phyloP scores from a whole-genome alignment of 2,113 vertebrate species.

The Neopipo cinnamomea region DNA sequence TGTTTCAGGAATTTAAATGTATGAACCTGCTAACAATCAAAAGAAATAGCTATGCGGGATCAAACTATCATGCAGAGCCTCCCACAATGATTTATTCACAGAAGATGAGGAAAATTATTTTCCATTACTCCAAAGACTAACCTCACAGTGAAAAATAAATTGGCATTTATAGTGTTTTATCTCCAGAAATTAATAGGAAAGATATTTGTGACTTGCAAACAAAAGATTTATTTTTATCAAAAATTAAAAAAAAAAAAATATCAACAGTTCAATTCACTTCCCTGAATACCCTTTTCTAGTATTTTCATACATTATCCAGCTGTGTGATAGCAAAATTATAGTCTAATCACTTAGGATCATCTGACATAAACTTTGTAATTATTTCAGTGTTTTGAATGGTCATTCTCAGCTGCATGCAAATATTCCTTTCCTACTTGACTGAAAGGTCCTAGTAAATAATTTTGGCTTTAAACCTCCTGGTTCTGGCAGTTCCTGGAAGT shows the following conservation, averaged over 20 bases:
- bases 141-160: conserved; percentile 45
- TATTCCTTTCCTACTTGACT: neutral
- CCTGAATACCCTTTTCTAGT: neutral
- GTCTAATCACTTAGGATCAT: neutral
- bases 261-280: neutral
- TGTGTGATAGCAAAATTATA: neutral
- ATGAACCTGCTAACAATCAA: conserved; percentile 20
- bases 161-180: conserved; percentile 32
- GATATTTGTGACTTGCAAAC: neutral
- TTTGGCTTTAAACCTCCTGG: neutral
- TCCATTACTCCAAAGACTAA: conserved; percentile 40
- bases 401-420: neutral
- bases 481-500: neutral
- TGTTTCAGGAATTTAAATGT: conserved; percentile 41
- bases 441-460: neutral
- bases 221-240: neutral
- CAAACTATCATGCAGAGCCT: conserved; percentile 23
- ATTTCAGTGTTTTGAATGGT: neutral
- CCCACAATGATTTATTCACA: conserved; percentile 32
- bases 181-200: neutral
- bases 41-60: conserved; percentile 15
- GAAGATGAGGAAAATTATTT: conserved; percentile 41
- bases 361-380: neutral
- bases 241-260: neutral
- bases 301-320: neutral